phyloP scores from a whole-genome alignment of 1,140 invertebrate genomes.

The Centruroides vittatus region DNA sequence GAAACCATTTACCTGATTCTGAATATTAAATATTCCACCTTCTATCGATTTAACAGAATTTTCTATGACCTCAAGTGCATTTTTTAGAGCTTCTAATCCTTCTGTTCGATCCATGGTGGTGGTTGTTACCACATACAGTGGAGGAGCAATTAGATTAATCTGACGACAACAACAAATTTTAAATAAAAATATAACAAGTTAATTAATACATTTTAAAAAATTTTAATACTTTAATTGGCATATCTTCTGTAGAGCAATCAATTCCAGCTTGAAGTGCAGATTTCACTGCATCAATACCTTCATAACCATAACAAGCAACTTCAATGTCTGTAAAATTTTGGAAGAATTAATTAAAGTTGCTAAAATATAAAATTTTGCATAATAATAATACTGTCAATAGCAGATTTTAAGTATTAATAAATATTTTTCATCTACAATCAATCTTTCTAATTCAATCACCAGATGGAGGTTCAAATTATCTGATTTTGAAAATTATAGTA shows the following conservation, averaged over 20 bases:
- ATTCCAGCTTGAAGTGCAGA: conserved; percentile 80
- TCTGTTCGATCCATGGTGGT: conserved; percentile 91
- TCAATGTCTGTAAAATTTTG: conserved; percentile 54
- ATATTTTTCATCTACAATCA: too few relatives aligned
- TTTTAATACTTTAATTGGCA: conserved; percentile 67
- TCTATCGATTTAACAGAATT: conserved; percentile 55
- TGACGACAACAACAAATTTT: conserved; percentile 19
- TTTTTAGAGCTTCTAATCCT: conserved; percentile 72
- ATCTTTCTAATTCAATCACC: too few relatives aligned
- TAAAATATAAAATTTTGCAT: too few relatives aligned
- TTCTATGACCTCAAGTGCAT: conserved; percentile 77
- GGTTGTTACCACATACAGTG: conserved; percentile 96
- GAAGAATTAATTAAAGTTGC: background rate
- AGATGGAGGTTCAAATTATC: too few relatives aligned
- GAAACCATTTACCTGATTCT: conserved; percentile 63
- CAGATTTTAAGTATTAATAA: too few relatives aligned
- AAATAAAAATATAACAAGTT: too few relatives aligned
- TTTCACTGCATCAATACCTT: conserved; percentile 98
- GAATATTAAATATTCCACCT: conserved; percentile 85
- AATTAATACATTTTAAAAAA: background rate
- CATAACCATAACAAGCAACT: conserved; percentile 89
- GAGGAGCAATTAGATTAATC: conserved; percentile 97
- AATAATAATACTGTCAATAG: too few relatives aligned
- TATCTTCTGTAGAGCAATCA: conserved; percentile 75
- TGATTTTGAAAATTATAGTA: too few relatives aligned